Evolutionary conservation across 2,888 invertebrate species (phyloP), one percentile per base, ranked within the genome.

Genomic region (Cryptops parisi): DNA sequence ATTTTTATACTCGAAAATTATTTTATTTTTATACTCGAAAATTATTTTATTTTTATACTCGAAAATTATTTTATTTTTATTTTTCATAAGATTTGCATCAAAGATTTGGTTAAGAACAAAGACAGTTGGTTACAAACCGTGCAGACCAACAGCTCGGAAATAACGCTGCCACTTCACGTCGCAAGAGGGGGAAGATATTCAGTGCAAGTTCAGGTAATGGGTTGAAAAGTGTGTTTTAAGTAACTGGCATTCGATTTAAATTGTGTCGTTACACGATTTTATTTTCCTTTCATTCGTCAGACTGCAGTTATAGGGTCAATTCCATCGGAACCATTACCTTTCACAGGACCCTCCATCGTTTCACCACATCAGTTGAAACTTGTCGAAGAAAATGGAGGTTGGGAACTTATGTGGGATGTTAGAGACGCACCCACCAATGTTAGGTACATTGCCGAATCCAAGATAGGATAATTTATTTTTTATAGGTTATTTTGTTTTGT

Each of bases 341-440:
- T 75, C 52, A 58, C 63, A 21, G 79, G 79, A 4, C 77, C 78
- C 1, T 66, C 70, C 5, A 69, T 85, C 52, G 71, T 76, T 40
- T 70, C 80, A 4, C 85, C 84, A 0, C 72, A 74, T 60, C 79
- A 78, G 60, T 69, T 84, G 22, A 72, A 74, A 43, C 78, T 79
- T 22, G 70, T 76, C 61, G 70, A 75, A 17, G 71, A 72, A 21
- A 77, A 78, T 66, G 80, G 79, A 3, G 78, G 77, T 61, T 76
- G 78, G 63, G 69, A 79, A 59, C 71, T 84, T 27, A 75, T 73
- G 63, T 85, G 85, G 84, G 71, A 76, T 55, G 76, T 77, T 57
- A 53, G 54, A 23, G 9, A 45, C 19, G 23, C 15, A 22, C 45
- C 45, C 6, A 9, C 6, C 6, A n/a, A 5, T 6, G 43, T 12